Percentiles rank a stretch among this genome's conserved stretches.
phyloP scores from a whole-genome alignment of 2,888 invertebrate species.

The Sepiola atlantica region DNA sequence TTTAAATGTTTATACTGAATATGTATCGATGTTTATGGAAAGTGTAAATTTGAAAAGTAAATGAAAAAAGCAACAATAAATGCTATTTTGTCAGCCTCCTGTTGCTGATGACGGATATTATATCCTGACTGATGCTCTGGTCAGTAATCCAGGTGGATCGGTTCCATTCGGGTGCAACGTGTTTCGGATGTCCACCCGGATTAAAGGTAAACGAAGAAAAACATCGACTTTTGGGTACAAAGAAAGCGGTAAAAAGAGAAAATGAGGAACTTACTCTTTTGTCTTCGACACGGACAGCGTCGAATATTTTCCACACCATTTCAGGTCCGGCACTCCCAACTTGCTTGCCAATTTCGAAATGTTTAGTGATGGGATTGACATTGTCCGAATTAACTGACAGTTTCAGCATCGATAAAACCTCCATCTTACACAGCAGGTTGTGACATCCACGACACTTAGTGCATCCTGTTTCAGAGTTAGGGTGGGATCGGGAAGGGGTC shows the following conservation, averaged over 20 bases:
- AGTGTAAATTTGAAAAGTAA: too few species aligned
- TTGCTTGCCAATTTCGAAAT: slow-evolving; percentile 90
- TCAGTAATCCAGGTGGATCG: not conserved
- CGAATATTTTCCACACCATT: slow-evolving; percentile 92
- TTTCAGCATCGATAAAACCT: slow-evolving; percentile 69
- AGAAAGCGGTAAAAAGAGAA: not conserved
- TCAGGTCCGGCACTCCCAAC: slow-evolving; percentile 89
- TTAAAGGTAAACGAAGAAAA: not conserved
- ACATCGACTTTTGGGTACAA: not conserved
- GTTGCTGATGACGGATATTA: not conserved
- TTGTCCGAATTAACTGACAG: slow-evolving; percentile 72
- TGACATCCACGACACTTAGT: slow-evolving; percentile 45
- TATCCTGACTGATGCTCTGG: not conserved
- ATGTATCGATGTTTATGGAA: too few species aligned
- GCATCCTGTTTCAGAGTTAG: slow-evolving; percentile 10
- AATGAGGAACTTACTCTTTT: slow-evolving; percentile 83
- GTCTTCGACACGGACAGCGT: slow-evolving; percentile 90
- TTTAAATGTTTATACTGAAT: too few species aligned
- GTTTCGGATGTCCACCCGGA: not conserved
- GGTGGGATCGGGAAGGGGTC: not conserved
- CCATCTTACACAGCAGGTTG: slow-evolving; percentile 62
- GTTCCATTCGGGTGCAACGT: not conserved
- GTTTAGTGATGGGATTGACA: slow-evolving; percentile 85
- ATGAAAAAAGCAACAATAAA: not conserved
- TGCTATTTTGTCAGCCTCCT: not conserved